These are phyloP conservation scores for Myopa testacea DNA, from an alignment of 2,888 invertebrate genomes.

Conservation along the genomic window DNA sequence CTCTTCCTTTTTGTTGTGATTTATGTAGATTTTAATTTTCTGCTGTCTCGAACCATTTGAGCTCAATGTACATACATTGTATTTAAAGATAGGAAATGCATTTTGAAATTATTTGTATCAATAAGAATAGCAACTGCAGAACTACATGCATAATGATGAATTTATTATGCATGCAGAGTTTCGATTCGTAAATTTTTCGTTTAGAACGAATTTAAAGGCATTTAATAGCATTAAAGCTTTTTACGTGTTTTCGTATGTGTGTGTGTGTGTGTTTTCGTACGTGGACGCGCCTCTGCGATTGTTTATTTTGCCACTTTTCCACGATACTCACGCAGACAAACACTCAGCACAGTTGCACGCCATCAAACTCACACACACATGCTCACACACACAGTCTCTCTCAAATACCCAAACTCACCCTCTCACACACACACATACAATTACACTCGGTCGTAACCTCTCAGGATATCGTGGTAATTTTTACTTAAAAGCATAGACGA, in stretches of 20 bases:
- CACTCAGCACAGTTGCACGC: neutral
- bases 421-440: neutral
- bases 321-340: neutral
- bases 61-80: too few relatives aligned
- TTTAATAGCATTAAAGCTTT: neutral
- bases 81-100: too few relatives aligned
- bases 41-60: too few relatives aligned
- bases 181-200: neutral
- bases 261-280: constrained; percentile 1
- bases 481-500: constrained; percentile 15
- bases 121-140: too few relatives aligned
- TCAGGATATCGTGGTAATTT: constrained; percentile 7
- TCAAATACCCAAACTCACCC: too few relatives aligned
- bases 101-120: too few relatives aligned
- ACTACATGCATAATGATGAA: too few relatives aligned
- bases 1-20: too few relatives aligned
- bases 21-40: too few relatives aligned
- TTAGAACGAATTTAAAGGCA: neutral
- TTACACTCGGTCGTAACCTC: neutral
- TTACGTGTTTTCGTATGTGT: neutral
- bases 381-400: neutral
- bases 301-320: constrained; percentile 9
- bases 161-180: too few relatives aligned
- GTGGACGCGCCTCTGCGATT: neutral
- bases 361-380: neutral